These are phyloP conservation scores for Hyla sarda DNA, from an alignment of 2,113 vertebrate genomes.

Conservation along the genomic window DNA sequence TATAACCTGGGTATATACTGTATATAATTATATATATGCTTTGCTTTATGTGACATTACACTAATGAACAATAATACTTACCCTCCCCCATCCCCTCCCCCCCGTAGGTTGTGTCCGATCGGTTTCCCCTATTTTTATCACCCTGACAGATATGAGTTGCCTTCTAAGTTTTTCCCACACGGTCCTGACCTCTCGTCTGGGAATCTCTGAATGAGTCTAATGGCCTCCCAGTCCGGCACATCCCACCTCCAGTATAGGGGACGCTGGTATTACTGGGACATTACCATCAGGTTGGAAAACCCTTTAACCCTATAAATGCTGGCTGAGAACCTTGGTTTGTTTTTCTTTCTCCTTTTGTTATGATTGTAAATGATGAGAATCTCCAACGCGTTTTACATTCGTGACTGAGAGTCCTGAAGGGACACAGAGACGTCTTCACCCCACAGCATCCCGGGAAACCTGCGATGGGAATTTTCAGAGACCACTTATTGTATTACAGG, in stretches of 20 bases:
- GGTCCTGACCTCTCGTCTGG: conserved; percentile 55
- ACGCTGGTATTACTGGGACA: neutral
- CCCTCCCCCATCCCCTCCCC: conserved; percentile 62
- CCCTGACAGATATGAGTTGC: conserved; percentile 55
- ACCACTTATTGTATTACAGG: too few relatives aligned
- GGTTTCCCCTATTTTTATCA: conserved; percentile 57
- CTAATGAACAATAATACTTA: neutral
- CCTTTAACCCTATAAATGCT: conserved; percentile 24
- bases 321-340: neutral
- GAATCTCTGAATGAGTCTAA: conserved; percentile 54
- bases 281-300: conserved; percentile 13
- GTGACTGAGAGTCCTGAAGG: neutral
- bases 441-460: neutral
- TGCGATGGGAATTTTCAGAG: neutral
- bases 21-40: too few relatives aligned
- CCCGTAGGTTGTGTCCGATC: neutral
- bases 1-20: too few relatives aligned
- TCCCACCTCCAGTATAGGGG: conserved; percentile 41
- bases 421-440: too few relatives aligned
- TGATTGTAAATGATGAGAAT: neutral
- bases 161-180: conserved; percentile 52
- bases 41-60: neutral
- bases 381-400: neutral
- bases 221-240: conserved; percentile 23
- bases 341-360: neutral